A percentile compares a stretch with the other conserved stretches of the same genome.
Evolutionary conservation across 1,140 invertebrate genomes (phyloP).

Genomic region (Stegodyphus dumicola): DNA sequence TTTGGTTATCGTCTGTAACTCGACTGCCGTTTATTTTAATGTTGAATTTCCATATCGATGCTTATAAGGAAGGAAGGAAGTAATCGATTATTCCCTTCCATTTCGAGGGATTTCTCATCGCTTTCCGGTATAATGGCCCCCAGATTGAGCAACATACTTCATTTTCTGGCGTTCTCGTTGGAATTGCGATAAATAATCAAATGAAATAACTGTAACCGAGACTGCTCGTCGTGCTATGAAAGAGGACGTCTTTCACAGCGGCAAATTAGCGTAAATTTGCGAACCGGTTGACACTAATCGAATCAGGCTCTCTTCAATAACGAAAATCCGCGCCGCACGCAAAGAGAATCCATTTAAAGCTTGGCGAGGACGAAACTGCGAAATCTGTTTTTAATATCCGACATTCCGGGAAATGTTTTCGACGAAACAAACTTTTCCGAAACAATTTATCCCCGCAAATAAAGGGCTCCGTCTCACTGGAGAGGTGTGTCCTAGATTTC

Average conservation of each 20-base stretch:
- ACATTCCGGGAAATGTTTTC: conserved; percentile 59
- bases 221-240: not conserved
- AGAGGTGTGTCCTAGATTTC: conserved; percentile 1
- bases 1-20: no score
- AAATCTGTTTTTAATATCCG: conserved; percentile 60
- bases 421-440: conserved; percentile 47
- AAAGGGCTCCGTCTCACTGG: conserved; percentile 1
- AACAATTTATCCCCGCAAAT: conserved; percentile 51
- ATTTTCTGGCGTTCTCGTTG: no score
- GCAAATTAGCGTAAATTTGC: conserved; percentile 53
- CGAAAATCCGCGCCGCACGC: not conserved
- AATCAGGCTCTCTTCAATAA: conserved; percentile 52
- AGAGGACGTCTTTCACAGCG: not conserved
- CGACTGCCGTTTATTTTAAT: no score
- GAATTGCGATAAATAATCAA: not conserved
- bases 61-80: no score
- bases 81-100: no score
- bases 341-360: no score
- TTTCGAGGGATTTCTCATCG: no score
- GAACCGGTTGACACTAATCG: conserved; percentile 34
- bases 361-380: conserved; percentile 1
- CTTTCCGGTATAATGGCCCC: no score
- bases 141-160: no score
- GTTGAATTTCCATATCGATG: no score
- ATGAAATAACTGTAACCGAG: not conserved